Evolutionary conservation across 2,113 vertebrate genomes (phyloP).

Genomic region (Jacana jacana): DNA sequence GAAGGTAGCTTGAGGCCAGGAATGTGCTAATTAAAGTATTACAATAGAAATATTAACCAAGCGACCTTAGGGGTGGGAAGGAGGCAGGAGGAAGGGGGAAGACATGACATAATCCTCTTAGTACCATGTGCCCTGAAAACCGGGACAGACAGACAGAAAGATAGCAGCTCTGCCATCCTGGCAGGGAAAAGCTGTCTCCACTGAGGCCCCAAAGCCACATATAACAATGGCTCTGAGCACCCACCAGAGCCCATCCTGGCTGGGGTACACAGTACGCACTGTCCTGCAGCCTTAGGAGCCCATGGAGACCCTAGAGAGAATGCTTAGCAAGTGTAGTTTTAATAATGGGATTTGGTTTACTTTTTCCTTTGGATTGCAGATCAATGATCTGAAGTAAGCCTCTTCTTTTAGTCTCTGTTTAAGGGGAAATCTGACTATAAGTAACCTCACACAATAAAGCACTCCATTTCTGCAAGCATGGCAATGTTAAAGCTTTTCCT

Average conservation of each 20-base stretch:
- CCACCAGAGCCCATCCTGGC: accelerated
- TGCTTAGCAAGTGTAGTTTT: not conserved
- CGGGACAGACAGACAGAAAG: not conserved
- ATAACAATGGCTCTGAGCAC: not conserved
- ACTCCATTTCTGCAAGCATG: accelerated
- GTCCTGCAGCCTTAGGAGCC: not conserved
- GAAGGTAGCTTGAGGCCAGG: not conserved
- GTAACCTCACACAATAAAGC: not conserved
- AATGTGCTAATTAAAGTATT: slow-evolving; percentile 5
- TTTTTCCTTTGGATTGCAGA: not conserved
- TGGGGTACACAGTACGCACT: not conserved
- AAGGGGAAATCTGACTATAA: not conserved
- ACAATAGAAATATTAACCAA: slow-evolving; percentile 38
- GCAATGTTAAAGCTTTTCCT: not conserved
- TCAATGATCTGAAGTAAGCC: not conserved
- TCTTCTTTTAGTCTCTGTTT: not conserved
- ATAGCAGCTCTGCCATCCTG: not conserved
- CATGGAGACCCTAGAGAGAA: not conserved
- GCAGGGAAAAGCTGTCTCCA: not conserved
- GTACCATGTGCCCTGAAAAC: not conserved
- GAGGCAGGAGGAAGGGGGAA: not conserved
- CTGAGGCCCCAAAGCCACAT: not conserved
- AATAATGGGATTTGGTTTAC: not conserved
- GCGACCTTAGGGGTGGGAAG: not conserved
- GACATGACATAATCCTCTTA: not conserved